Evolutionary conservation across 2,888 invertebrate species (phyloP).

Genomic region (Sicus ferrugineus): DNA sequence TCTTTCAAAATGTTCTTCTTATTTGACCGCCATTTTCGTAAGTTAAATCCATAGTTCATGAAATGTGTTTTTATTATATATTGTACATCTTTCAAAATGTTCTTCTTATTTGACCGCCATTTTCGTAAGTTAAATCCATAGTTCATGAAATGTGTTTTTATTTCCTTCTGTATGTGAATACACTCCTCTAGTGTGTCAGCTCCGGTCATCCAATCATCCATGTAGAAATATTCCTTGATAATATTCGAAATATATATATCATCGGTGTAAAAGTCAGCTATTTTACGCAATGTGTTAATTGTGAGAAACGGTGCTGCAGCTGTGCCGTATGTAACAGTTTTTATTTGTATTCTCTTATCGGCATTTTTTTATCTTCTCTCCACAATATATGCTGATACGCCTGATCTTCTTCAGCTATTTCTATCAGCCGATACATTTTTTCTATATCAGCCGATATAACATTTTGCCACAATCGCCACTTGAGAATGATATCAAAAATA

Average conservation of each 20-base stretch:
- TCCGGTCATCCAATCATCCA: slow-evolving; percentile 39
- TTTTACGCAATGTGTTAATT: slow-evolving; percentile 36
- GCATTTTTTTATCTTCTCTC: slow-evolving; percentile 34
- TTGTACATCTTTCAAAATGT: slow-evolving; percentile 29
- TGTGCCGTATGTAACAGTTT: slow-evolving; percentile 46
- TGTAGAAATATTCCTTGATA: slow-evolving; percentile 41
- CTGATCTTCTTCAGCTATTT: slow-evolving; percentile 36
- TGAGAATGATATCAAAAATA: slow-evolving; percentile 35
- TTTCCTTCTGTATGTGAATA: slow-evolving; percentile 30
- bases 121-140: slow-evolving; percentile 39
- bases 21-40: too few relatives aligned
- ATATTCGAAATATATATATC: slow-evolving; percentile 27
- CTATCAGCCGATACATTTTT: slow-evolving; percentile 50
- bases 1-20: background rate
- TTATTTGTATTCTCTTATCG: slow-evolving; percentile 37
- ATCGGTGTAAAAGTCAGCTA: slow-evolving; percentile 30
- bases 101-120: slow-evolving; percentile 36
- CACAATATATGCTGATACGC: slow-evolving; percentile 44
- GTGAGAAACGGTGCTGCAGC: slow-evolving; percentile 44
- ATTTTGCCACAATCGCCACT: background rate
- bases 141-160: slow-evolving; percentile 18
- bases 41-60: too few relatives aligned
- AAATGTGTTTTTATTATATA: too few relatives aligned
- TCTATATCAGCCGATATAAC: slow-evolving; percentile 4
- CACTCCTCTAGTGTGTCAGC: slow-evolving; percentile 32